Conservation (phyloP, 1,140 invertebrate genomes). For the Rhagoletis pomonella region DNA sequence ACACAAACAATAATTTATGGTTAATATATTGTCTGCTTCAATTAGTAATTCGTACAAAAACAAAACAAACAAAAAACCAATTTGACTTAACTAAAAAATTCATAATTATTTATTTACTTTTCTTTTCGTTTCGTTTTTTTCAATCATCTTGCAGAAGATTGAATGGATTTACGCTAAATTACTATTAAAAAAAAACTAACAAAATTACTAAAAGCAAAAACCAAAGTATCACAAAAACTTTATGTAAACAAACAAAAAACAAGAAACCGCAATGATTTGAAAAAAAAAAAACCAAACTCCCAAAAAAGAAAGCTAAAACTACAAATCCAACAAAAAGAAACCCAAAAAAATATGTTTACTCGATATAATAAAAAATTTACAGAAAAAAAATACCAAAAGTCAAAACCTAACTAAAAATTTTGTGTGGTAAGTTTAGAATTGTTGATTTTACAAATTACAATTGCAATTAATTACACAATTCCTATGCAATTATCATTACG, state of each 20-base stretch:
- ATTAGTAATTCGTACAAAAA: slow-evolving; percentile 42
- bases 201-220: slow-evolving; percentile 59
- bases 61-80: slow-evolving; percentile 43
- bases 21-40: background rate
- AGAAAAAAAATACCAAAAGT: slow-evolving; percentile 63
- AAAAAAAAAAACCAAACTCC: slow-evolving; percentile 62
- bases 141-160: slow-evolving; percentile 74
- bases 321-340: slow-evolving; percentile 64
- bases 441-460: slow-evolving; percentile 63
- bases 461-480: slow-evolving; percentile 36
- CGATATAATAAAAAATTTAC: slow-evolving; percentile 58
- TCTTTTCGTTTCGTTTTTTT: slow-evolving; percentile 71
- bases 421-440: slow-evolving; percentile 74
- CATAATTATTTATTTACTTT: slow-evolving; percentile 56
- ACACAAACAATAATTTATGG: slow-evolving; percentile 26
- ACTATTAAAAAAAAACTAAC: slow-evolving; percentile 56
- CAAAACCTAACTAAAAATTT: slow-evolving; percentile 63
- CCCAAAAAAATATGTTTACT: slow-evolving; percentile 66
- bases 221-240: slow-evolving; percentile 47
- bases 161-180: slow-evolving; percentile 72
- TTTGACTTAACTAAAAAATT: slow-evolving; percentile 52
- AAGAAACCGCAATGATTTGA: slow-evolving; percentile 61
- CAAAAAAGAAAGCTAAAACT: slow-evolving; percentile 52
- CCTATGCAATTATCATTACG: slow-evolving; percentile 17
- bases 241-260: slow-evolving; percentile 55